A percentile compares a stretch with the other conserved stretches of the same genome.
Conservation (phyloP, 2,797 vertebrate species). For the Mormyrus hasselquistii region DNA sequence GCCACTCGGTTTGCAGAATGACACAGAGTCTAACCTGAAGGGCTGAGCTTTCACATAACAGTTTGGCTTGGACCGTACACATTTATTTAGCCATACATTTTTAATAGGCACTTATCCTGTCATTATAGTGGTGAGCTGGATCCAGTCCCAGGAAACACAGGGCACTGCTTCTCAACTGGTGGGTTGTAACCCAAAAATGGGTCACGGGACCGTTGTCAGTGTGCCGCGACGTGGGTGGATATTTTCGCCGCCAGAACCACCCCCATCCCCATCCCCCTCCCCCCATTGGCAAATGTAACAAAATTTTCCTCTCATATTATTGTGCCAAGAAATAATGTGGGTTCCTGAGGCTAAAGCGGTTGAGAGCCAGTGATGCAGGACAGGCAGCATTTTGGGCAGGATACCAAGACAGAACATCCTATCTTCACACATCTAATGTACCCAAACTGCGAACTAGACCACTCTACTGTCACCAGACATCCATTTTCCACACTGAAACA, state of each 20-base stretch:
- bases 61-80: not conserved
- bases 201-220: not conserved
- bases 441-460: not conserved
- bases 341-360: not conserved
- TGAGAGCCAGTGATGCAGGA: not conserved
- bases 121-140: not conserved
- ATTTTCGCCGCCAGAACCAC: not conserved
- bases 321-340: not conserved
- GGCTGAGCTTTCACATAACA: not conserved
- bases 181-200: not conserved
- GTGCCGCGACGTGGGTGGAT: not conserved
- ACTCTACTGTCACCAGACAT: not conserved
- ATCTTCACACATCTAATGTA: not conserved
- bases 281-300: not conserved
- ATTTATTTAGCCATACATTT: constrained; percentile 4
- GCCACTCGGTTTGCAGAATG: not conserved
- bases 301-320: not conserved
- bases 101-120: constrained; percentile 1
- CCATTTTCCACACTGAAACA: not conserved
- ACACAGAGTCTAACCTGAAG: not conserved
- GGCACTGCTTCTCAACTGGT: not conserved
- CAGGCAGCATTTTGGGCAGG: not conserved
- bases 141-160: not conserved
- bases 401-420: not conserved
- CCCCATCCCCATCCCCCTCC: not conserved